phyloP scores from a whole-genome alignment of 2,888 invertebrate genomes.

The Spialia ferax region DNA sequence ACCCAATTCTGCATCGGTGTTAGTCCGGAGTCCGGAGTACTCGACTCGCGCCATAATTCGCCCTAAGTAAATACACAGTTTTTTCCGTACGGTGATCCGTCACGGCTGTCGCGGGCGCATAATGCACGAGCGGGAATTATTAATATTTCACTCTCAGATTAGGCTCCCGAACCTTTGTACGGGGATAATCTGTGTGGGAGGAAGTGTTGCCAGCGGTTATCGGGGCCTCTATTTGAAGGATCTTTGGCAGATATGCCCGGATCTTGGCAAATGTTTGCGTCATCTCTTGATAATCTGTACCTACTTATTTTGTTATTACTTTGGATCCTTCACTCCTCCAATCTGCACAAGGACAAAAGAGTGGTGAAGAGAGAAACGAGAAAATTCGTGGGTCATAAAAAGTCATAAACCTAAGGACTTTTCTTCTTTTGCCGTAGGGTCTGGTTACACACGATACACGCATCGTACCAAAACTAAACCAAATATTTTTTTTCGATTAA shows the following conservation, averaged over 20 bases:
- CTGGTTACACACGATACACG: no score
- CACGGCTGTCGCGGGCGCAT: constrained; percentile 49
- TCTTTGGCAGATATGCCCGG: neutral
- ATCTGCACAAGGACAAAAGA: no score
- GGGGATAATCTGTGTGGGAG: constrained; percentile 32
- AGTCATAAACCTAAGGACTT: no score
- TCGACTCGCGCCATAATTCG: constrained; percentile 16
- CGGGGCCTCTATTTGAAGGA: neutral
- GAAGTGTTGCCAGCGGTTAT: constrained; percentile 7
- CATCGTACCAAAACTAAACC: no score
- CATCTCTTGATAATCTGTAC: neutral
- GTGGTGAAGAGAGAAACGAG: no score
- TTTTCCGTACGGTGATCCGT: constrained; percentile 50
- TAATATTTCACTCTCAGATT: constrained; percentile 47
- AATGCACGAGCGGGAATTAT: constrained; percentile 50
- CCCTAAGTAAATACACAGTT: constrained; percentile 45
- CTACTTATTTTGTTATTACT: neutral
- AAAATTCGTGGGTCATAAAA: no score
- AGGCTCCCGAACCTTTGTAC: constrained; percentile 35
- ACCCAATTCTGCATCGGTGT: constrained; percentile 16
- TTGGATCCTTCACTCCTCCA: no score
- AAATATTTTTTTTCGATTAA: no score
- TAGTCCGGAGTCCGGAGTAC: neutral
- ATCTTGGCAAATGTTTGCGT: neutral
- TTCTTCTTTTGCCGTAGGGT: no score